phyloP scores from a whole-genome alignment of 2,113 vertebrate species.

The Phycodurus eques region DNA sequence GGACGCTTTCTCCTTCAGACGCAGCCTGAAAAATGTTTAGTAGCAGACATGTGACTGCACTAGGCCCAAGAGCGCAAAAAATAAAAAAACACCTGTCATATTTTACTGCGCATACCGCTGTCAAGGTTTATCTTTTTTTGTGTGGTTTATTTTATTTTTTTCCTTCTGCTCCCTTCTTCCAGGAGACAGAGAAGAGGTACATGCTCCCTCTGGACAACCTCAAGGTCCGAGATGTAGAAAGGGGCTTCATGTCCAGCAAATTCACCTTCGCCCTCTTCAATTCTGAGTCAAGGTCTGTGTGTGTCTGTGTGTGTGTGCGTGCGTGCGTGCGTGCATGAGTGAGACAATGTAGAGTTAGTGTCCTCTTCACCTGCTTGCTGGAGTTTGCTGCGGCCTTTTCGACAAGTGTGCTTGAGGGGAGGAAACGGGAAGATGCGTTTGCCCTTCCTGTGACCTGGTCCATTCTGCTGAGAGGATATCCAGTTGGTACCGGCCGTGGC shows the following conservation, averaged over 20 bases:
- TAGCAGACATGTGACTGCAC: constrained; percentile 38
- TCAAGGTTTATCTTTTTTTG: constrained; percentile 41
- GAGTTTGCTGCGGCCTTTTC: constrained; percentile 30
- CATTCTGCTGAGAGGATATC: constrained; percentile 36
- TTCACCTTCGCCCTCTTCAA: constrained; percentile 82
- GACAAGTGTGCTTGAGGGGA: constrained; percentile 23
- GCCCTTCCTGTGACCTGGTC: constrained; percentile 44
- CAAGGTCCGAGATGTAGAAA: constrained; percentile 82
- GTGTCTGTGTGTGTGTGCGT: constrained; percentile 9
- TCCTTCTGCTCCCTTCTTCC: constrained; percentile 7
- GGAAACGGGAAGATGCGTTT: constrained; percentile 35
- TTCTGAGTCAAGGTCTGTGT: constrained; percentile 80
- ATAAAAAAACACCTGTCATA: constrained; percentile 33
- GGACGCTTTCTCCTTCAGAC: constrained; percentile 11
- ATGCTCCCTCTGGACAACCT: constrained; percentile 89
- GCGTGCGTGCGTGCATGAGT: constrained; percentile 15
- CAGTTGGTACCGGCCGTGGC: constrained; percentile 22
- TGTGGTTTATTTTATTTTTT: background rate
- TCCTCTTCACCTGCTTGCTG: constrained; percentile 42
- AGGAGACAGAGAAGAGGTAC: constrained; percentile 96
- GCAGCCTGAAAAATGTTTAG: constrained; percentile 31
- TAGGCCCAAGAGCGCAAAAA: constrained; percentile 17
- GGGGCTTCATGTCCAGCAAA: constrained; percentile 86
- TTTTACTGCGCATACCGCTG: constrained; percentile 48
- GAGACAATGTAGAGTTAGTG: constrained; percentile 32